These are phyloP conservation scores for Hestina assimilis DNA, from an alignment of 1,140 invertebrate species.

Conservation along the genomic window DNA sequence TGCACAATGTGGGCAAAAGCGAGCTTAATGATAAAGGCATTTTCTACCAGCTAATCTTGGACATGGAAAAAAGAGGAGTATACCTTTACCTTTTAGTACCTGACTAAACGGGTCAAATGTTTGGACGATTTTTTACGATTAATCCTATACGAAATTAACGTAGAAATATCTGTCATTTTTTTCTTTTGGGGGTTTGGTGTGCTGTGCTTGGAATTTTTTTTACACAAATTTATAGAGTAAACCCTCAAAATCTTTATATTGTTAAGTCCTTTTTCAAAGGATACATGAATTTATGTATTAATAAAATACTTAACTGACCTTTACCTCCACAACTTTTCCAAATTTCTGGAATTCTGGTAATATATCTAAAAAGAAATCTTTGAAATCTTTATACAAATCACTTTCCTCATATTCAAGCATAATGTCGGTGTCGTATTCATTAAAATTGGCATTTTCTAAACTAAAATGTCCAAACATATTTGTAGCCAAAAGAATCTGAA, in stretches of 20 bases:
- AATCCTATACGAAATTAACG: too few relatives aligned
- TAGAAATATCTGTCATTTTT: too few relatives aligned
- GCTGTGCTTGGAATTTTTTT: too few relatives aligned
- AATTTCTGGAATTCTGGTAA: constrained; percentile 89
- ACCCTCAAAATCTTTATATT: not conserved
- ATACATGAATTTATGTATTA: constrained; percentile 32
- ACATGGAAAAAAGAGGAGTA: too few relatives aligned
- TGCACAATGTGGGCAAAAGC: too few relatives aligned
- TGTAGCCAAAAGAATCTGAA: constrained; percentile 85
- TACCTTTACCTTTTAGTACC: too few relatives aligned
- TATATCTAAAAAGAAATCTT: constrained; percentile 93
- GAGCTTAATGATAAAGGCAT: too few relatives aligned
- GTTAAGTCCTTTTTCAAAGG: constrained; percentile 35
- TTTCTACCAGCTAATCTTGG: too few relatives aligned
- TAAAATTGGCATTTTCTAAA: constrained; percentile 83
- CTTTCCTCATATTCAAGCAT: constrained; percentile 90
- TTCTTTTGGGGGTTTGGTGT: too few relatives aligned
- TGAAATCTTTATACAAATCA: constrained; percentile 89
- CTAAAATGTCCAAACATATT: constrained; percentile 93
- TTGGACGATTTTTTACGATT: too few relatives aligned
- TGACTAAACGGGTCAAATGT: too few relatives aligned
- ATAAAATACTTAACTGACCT: constrained; percentile 60
- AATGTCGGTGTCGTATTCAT: constrained; percentile 91
- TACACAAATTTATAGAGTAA: too few relatives aligned
- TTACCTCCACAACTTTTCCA: constrained; percentile 89